Evolutionary conservation across 2,888 invertebrate species (phyloP), one percentile per base, ranked within the genome.

Genomic region (Ectropis crepuscularia): DNA sequence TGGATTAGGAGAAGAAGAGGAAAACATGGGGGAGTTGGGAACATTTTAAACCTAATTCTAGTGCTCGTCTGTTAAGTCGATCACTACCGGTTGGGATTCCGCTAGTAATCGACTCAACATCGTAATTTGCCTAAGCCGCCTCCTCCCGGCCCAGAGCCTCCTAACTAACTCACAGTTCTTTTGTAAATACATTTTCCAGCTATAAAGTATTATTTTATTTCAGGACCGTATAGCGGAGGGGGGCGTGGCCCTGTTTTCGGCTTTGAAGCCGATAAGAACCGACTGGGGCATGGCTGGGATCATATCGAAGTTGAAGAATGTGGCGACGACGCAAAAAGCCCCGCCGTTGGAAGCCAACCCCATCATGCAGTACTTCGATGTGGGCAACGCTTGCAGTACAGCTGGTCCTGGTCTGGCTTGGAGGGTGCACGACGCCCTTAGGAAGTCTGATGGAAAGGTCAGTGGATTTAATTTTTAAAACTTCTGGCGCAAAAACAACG

Each of bases 321-420:
- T 53, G 38, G 39, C 46, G 1, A 10, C 8, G 5, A 7, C 58
- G 2, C 63, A 76, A 0, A 69, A 68, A 2, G 79, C 85, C 0
- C 79, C 83, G 5, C 79, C 82, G 0, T 55, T 87, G 70, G 96
- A 96, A 78, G 94, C 94, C 76, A 97, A 97, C 88, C 98, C 98
- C 45, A 98, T 99, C 79, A 95, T 96, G 81, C 96, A 97, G 80
- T 96, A 95, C 89, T 99, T 96, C 88, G 97, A 97, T 74, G 95
- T 98, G 71, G 97, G 97, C 57, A 96, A 96, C 78, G 97, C 97
- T 82, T 93, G 94, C 58, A 95, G 95, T 61, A 95, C 95, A 63
- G 96, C 96, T 2, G 99, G 99, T 0, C 98, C 98, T 0, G 98
- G 98, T 77, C 94, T 97, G 72, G 95, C 97, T 51, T 99, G 99